Conservation (phyloP, 2,113 vertebrate genomes). For the Sphaerodactylus townsendi region DNA sequence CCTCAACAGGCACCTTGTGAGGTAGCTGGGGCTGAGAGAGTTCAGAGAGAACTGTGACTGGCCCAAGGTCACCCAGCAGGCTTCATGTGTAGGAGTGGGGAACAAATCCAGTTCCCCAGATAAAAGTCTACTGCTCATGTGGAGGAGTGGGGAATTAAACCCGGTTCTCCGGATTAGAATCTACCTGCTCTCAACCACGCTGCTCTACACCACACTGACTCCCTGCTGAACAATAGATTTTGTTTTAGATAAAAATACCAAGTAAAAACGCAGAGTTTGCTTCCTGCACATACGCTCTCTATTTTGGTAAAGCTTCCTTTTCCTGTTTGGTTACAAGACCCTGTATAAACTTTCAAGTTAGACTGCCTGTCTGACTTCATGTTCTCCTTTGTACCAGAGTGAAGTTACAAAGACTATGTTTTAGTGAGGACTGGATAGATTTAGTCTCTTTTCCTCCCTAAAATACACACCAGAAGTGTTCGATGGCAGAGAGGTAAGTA, state of each 20-base stretch:
- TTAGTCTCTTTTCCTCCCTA: not conserved
- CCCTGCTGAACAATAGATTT: constrained; percentile 32
- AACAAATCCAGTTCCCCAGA: too few relatives aligned
- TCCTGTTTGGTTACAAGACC: constrained; percentile 66
- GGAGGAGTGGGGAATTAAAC: too few relatives aligned
- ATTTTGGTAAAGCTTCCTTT: constrained; percentile 64
- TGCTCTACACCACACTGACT: too few relatives aligned
- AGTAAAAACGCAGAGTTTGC: constrained; percentile 21
- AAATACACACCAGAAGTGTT: constrained; percentile 22
- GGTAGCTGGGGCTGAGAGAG: too few relatives aligned
- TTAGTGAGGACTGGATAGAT: constrained; percentile 11
- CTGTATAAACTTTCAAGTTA: constrained; percentile 35
- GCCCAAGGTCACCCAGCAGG: too few relatives aligned
- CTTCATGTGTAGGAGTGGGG: too few relatives aligned
- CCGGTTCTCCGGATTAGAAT: too few relatives aligned
- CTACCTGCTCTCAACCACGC: too few relatives aligned
- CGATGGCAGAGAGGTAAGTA: constrained; percentile 68
- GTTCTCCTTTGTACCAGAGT: constrained; percentile 43
- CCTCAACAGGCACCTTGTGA: too few relatives aligned
- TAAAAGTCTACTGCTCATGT: too few relatives aligned
- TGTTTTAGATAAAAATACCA: constrained; percentile 1
- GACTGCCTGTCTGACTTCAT: constrained; percentile 39
- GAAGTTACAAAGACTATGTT: constrained; percentile 2
- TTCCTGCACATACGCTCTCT: constrained; percentile 67
- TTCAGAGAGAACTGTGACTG: too few relatives aligned